A percentile compares a stretch with the other conserved stretches of the same genome.
These are phyloP conservation scores for Salvelinus sp. DNA, from an alignment of 2,113 vertebrate genomes.

Conservation along the genomic window DNA sequence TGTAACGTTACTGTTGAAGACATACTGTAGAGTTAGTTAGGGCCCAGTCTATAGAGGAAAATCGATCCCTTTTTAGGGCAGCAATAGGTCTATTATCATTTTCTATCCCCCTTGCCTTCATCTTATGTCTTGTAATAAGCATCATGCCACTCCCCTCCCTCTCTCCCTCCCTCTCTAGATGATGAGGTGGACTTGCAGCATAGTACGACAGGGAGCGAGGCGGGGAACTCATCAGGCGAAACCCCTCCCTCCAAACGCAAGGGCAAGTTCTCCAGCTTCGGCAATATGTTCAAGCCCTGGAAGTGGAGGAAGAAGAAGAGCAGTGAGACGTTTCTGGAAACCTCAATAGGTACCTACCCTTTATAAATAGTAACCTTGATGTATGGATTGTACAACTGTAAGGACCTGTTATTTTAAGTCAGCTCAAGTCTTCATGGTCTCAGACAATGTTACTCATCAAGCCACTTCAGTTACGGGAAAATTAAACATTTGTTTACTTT, in stretches of 20 bases:
- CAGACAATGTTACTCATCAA: not conserved
- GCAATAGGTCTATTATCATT: not conserved
- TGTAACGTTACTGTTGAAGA: not conserved
- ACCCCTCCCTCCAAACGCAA: slow-evolving; percentile 86
- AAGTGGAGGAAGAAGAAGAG: slow-evolving; percentile 98
- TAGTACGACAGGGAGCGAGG: slow-evolving; percentile 72
- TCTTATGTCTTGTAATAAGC: not conserved
- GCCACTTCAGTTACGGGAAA: too few species aligned
- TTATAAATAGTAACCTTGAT: not conserved
- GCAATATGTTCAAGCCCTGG: slow-evolving; percentile 95
- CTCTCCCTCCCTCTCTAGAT: slow-evolving; percentile 51
- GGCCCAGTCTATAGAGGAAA: not conserved
- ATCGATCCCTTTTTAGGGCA: too few species aligned
- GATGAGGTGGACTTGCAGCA: slow-evolving; percentile 80
- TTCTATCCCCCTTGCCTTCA: not conserved
- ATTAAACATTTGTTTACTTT: not conserved
- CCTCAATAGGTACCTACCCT: slow-evolving; percentile 83
- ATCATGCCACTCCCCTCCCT: not conserved
- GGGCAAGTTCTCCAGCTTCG: slow-evolving; percentile 90
- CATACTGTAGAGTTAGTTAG: not conserved
- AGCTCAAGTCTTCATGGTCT: not conserved
- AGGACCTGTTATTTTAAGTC: not conserved
- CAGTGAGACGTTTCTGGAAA: slow-evolving; percentile 92
- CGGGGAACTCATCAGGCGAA: slow-evolving; percentile 76
- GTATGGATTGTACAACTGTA: too few species aligned